Conservation (phyloP, 2,113 vertebrate species). For the Misgurnus anguillicaudatus region DNA sequence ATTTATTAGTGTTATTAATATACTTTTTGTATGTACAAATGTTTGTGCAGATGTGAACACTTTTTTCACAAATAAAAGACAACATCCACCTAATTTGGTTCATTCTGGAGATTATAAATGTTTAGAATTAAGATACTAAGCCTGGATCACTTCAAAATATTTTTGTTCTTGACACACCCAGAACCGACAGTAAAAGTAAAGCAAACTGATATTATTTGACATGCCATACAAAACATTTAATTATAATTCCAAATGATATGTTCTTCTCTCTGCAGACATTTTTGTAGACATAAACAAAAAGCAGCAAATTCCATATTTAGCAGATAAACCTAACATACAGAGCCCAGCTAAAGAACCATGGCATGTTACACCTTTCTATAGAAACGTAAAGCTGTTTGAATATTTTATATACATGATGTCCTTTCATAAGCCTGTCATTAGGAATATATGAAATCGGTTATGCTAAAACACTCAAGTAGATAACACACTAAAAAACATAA, state of each 20-base stretch:
- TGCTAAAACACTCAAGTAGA: background rate
- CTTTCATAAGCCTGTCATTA: background rate
- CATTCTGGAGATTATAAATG: slow-evolving; percentile 41
- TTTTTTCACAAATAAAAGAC: slow-evolving; percentile 45
- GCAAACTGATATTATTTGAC: background rate
- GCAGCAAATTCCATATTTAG: background rate
- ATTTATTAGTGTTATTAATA: slow-evolving; percentile 60
- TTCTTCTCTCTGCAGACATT: background rate
- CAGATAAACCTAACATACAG: background rate
- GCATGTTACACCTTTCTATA: background rate
- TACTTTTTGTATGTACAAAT: slow-evolving; percentile 62
- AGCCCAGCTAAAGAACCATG: no score
- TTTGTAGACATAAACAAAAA: background rate
- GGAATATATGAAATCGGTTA: background rate
- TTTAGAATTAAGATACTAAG: slow-evolving; percentile 35
- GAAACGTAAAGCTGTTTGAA: background rate
- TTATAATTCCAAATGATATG: background rate
- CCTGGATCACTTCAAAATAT: slow-evolving; percentile 1
- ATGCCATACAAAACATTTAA: background rate
- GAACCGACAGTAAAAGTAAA: background rate
- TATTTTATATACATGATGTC: background rate
- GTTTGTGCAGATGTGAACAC: slow-evolving; percentile 55
- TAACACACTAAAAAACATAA: background rate
- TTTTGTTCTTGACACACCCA: background rate
- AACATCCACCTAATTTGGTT: slow-evolving; percentile 43